phyloP scores from a whole-genome alignment of 2,113 vertebrate genomes.

The Dicrurus megarhynchus region DNA sequence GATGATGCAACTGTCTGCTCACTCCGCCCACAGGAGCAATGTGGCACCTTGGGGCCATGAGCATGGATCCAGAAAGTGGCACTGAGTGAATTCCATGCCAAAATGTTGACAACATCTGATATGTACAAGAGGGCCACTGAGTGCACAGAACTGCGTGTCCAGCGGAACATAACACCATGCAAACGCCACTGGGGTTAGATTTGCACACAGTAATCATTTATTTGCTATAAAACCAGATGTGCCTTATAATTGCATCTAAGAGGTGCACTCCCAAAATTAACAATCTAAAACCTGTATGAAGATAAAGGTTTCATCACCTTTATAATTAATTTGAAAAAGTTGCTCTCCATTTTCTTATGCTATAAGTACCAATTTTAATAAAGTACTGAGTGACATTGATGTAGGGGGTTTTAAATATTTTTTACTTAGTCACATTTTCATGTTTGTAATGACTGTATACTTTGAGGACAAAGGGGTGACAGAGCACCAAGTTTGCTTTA shows the following conservation, averaged over 20 bases:
- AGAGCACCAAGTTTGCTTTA: neutral
- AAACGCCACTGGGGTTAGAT: neutral
- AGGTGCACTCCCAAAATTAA: neutral
- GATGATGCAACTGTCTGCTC: neutral
- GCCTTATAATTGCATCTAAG: neutral
- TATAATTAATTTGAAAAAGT: neutral
- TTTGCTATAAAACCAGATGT: neutral
- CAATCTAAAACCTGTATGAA: neutral
- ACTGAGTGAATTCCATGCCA: neutral
- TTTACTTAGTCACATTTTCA: neutral
- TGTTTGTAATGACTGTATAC: neutral
- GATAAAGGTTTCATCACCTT: neutral
- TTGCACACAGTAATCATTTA: neutral
- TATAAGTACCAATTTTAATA: neutral
- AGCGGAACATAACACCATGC: neutral
- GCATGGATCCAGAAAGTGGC: neutral
- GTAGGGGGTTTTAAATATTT: neutral
- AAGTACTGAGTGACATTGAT: neutral
- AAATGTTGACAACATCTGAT: neutral
- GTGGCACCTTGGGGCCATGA: fast-evolving
- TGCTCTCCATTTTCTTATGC: neutral
- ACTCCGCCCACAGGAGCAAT: neutral
- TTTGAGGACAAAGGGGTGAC: neutral
- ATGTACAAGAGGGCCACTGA: neutral
- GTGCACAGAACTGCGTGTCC: neutral